These are phyloP conservation scores for Pogonocichla stellata DNA, from an alignment of 2,113 vertebrate species.

Conservation along the genomic window DNA sequence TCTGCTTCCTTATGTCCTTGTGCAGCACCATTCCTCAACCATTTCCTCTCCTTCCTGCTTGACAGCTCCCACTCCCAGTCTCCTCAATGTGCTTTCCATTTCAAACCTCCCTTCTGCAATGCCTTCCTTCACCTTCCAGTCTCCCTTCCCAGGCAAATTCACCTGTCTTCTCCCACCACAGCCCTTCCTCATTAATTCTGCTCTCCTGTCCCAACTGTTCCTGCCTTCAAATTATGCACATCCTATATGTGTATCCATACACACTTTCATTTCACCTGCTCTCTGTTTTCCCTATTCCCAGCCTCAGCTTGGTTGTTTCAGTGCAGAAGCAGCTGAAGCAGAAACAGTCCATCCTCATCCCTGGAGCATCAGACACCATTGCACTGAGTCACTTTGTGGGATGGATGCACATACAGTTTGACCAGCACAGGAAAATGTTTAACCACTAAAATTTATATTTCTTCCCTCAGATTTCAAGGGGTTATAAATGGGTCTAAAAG, in stretches of 20 bases:
- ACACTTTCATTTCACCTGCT: neutral
- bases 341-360: neutral
- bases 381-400: neutral
- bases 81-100: fast-evolving
- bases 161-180: neutral
- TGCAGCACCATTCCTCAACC: neutral
- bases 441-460: neutral
- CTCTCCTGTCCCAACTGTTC: neutral
- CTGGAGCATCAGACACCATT: neutral
- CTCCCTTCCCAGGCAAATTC: neutral
- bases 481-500: neutral
- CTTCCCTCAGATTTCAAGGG: neutral
- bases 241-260: too few relatives aligned
- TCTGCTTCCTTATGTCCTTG: neutral
- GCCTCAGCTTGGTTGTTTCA: neutral
- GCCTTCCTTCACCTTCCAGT: neutral
- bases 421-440: neutral
- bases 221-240: neutral
- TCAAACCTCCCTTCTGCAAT: fast-evolving
- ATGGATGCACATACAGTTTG: neutral
- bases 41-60: neutral
- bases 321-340: neutral
- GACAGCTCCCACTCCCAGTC: neutral
- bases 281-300: neutral
- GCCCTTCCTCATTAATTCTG: neutral